Base-by-base conservation (phyloP, 2,888 invertebrate species). In the Yponomeuta plumbellus region DNA sequence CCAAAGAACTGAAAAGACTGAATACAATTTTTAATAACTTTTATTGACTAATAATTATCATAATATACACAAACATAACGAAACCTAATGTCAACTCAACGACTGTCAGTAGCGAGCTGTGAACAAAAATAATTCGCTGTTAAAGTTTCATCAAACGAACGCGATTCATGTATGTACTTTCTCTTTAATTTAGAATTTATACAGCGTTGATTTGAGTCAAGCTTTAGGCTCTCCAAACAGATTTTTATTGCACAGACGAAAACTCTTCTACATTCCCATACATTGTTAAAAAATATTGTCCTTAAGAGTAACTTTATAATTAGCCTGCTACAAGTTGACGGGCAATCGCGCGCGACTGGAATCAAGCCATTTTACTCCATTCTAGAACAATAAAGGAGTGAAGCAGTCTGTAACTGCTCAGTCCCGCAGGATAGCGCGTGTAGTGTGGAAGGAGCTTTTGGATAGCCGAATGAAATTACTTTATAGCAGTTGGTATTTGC, bases 31-130 rank as follows among this genome's bases (percentile, higher is more conserved):
- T 89, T 84, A 75, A 85, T 84, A 89, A 89, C 89, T 87, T 80
- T 88, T 84, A 86, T 86, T 86, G 17, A 79, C 81, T 84, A 52
- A 44, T 66, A 61, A 81, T 84, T 81, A 80, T 84, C 77, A 85
- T 86, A 89, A 88, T 88, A 86, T 89, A 88, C 83, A 89, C 88
- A 89, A 90, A 89, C 88, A 86, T 88, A 89, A 90, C 89, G 87
- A 83, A 84, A 84, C 75, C 82, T 85, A 84, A 75, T 76, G 79
- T 81, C 80, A 81, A 82, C 81, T 77, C 75, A 34, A 34, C 73
- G 56, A 65, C 23, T 56, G 67, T 67, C 67, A 34, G 34, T 62
- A 68, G 66, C 63, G 56, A 44, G 20, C 52, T 52, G 59, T 66
- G 64, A 17, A 63, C 66, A 57, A 63, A 66, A 69, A 52, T 61